Evolutionary conservation across 2,888 invertebrate genomes (phyloP).

Genomic region (Volucella bombylans): DNA sequence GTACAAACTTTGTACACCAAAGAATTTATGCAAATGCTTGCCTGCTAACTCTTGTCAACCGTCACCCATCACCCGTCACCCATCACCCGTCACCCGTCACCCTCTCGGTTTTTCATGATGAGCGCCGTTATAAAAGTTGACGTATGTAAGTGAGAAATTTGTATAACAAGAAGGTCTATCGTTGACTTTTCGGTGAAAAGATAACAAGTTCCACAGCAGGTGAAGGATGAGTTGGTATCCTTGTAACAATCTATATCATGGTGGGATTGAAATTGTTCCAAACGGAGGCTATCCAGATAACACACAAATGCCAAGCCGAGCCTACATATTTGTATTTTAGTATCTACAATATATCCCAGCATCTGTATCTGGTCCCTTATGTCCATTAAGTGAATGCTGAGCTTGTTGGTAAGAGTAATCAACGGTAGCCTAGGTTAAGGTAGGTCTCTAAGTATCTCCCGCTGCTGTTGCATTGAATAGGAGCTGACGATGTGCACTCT

Average conservation of each 20-base stretch:
- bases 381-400: slow-evolving; percentile 24
- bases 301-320: neutral
- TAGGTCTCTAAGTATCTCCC: slow-evolving; percentile 43
- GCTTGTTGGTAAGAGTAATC: neutral
- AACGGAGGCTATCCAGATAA: slow-evolving; percentile 32
- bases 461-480: slow-evolving; percentile 25
- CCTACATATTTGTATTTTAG: slow-evolving; percentile 21
- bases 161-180: slow-evolving; percentile 24
- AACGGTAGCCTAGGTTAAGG: neutral
- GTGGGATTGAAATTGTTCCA: slow-evolving; percentile 29
- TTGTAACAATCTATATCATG: neutral
- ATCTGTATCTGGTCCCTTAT: slow-evolving; percentile 32
- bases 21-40: slow-evolving; percentile 67
- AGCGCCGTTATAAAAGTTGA: slow-evolving; percentile 40
- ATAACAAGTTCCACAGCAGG: slow-evolving; percentile 41
- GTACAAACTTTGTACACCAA: slow-evolving; percentile 48
- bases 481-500: slow-evolving; percentile 21
- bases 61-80: no score
- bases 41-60: neutral
- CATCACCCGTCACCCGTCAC: neutral
- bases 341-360: slow-evolving; percentile 3
- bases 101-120: slow-evolving; percentile 12
- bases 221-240: slow-evolving; percentile 22
- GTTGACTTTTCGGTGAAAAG: slow-evolving; percentile 31
- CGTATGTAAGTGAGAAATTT: slow-evolving; percentile 59